These are phyloP conservation scores for Okamejei kenojei DNA, from an alignment of 2,797 vertebrate species.

Conservation along the genomic window DNA sequence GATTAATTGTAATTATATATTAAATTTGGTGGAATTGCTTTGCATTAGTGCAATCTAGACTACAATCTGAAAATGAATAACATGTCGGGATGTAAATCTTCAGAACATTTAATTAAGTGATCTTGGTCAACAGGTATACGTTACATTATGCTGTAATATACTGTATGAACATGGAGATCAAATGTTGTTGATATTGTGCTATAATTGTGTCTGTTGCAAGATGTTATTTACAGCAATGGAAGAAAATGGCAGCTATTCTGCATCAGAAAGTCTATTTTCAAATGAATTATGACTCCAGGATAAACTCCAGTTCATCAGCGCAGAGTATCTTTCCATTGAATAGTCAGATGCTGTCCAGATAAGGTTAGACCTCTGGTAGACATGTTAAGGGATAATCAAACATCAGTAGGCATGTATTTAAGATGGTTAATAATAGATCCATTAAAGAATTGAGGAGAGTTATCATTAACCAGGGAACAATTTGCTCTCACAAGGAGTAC, in stretches of 20 bases:
- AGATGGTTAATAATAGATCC: not conserved
- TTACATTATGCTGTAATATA: not conserved
- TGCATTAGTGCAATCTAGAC: not conserved
- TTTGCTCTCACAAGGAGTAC: not conserved
- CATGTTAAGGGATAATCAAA: not conserved
- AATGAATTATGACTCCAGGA: not conserved
- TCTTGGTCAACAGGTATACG: constrained; percentile 11
- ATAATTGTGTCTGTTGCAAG: not conserved
- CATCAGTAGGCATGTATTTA: not conserved
- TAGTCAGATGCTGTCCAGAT: not conserved
- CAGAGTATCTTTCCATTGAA: not conserved
- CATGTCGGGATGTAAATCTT: constrained; percentile 10
- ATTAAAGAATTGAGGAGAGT: not conserved
- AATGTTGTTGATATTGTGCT: constrained; percentile 12
- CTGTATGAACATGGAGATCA: not conserved
- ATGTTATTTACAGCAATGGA: not conserved
- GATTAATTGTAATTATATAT: constrained; percentile 34
- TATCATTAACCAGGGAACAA: not conserved
- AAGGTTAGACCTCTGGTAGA: not conserved
- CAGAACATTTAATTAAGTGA: constrained; percentile 31
- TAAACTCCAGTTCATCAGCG: not conserved
- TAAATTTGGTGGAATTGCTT: constrained; percentile 27
- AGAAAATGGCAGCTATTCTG: not conserved
- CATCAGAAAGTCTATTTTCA: not conserved
- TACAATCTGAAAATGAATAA: constrained; percentile 19